These are phyloP conservation scores for Microtus pennsylvanicus DNA, from an alignment of 2,113 vertebrate species.

Conservation along the genomic window DNA sequence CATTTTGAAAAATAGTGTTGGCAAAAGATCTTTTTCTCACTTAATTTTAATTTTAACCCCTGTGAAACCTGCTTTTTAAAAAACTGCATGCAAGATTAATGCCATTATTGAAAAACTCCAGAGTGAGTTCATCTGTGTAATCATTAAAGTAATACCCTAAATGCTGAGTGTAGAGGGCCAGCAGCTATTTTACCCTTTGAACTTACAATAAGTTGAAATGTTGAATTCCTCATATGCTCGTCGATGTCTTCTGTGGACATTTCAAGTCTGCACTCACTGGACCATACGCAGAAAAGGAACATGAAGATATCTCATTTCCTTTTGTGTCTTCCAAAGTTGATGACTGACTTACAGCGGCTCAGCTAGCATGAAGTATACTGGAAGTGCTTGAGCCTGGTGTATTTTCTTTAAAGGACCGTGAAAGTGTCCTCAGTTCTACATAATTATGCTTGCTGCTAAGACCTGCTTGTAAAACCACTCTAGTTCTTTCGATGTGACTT, in stretches of 20 bases:
- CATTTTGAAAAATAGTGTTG: slow-evolving; percentile 50
- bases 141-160: slow-evolving; percentile 50
- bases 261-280: not conserved
- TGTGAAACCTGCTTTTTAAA: not conserved
- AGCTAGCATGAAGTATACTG: slow-evolving; percentile 24
- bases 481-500: slow-evolving; percentile 57
- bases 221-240: slow-evolving; percentile 62
- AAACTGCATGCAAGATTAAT: slow-evolving; percentile 58
- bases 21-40: slow-evolving; percentile 30
- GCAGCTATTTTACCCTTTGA: not conserved
- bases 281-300: slow-evolving; percentile 49
- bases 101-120: slow-evolving; percentile 28
- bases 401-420: slow-evolving; percentile 55
- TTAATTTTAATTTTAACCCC: slow-evolving; percentile 59
- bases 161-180: not conserved
- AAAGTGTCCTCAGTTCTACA: slow-evolving; percentile 10
- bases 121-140: slow-evolving; percentile 45
- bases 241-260: slow-evolving; percentile 35
- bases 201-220: slow-evolving; percentile 29
- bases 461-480: slow-evolving; percentile 56
- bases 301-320: slow-evolving; percentile 55
- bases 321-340: slow-evolving; percentile 36
- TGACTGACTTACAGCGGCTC: slow-evolving; percentile 21
- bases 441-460: slow-evolving; percentile 56
- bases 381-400: slow-evolving; percentile 29